Base-by-base conservation (phyloP, 2,797 vertebrate species). In the Artibeus lituratus region DNA sequence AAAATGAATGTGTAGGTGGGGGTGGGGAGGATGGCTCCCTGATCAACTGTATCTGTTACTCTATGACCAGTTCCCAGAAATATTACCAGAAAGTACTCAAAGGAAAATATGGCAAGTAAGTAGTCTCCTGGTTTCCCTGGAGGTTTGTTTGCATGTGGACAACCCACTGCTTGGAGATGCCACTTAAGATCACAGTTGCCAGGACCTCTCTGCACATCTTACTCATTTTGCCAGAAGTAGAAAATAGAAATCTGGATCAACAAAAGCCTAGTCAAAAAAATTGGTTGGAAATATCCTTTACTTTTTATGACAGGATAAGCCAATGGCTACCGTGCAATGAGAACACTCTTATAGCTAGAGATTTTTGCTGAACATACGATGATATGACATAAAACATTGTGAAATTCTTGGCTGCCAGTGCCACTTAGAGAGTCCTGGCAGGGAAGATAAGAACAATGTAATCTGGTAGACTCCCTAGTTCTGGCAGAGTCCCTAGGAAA, bases 61-160 rank as follows among this genome's bases (percentile, higher is more conserved):
- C 8, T 55, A 72, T 65, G 76, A 92, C n/a, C 24, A 70, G 2
- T 96, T 95, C 87, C 87, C 89, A 95, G 90, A 94, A 96, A 94
- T 53, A 53, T 9, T 93, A 53, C 5, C 21, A 83, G 77, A 70
- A 81, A 44, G 96, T 86, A 42, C 18, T 44, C 69, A 90, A 76
- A 10, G 83, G 88, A 91, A 96, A 96, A 92, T 65, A 53, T 2
- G 81, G 73, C 77, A 39, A 7, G 24, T 35, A 94, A 21, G 32
- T 72, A 77, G 57, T 97, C 59, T 62, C 86, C 39, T 76, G 14
- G 29, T 77, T 94, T 62, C 51, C 62, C 69, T 15, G 32, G 47
- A 96, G 44, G 37, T 69, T 49, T 51, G 10, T 83, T 73, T 83
- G 29, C 72, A 14, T 49, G 26, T 32, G 77, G 51, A 67, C 21